Conservation (phyloP, 2,113 vertebrate species). For the Xiphophorus couchianus region DNA sequence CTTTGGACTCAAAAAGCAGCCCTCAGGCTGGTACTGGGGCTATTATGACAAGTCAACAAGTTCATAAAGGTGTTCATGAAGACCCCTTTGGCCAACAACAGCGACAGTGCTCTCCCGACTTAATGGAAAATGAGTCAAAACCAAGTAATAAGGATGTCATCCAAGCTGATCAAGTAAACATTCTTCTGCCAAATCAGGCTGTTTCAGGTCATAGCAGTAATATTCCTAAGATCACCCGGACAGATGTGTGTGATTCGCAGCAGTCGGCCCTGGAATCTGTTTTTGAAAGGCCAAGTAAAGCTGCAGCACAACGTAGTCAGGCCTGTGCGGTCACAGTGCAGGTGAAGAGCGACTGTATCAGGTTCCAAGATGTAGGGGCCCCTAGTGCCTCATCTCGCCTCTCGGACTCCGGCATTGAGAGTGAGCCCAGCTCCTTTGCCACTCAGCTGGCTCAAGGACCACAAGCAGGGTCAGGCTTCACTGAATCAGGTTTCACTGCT, state of each 20-base stretch:
- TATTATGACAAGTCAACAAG: conserved; percentile 67
- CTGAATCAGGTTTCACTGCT: conserved; percentile 67
- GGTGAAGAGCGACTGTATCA: conserved; percentile 82
- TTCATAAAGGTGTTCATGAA: conserved; percentile 64
- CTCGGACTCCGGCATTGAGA: conserved; percentile 96
- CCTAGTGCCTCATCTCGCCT: conserved; percentile 89
- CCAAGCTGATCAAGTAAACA: conserved; percentile 83
- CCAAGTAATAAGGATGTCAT: conserved; percentile 81
- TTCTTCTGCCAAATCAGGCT: conserved; percentile 78
- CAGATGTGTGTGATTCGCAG: conserved; percentile 51
- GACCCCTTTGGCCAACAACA: conserved; percentile 62
- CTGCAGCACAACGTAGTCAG: conserved; percentile 24
- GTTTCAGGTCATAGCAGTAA: conserved; percentile 58
- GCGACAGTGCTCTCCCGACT: conserved; percentile 49
- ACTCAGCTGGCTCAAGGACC: conserved; percentile 83
- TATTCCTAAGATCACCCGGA: conserved; percentile 63
- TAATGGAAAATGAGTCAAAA: conserved; percentile 76
- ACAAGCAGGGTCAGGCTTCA: conserved; percentile 66
- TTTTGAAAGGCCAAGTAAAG: conserved; percentile 52
- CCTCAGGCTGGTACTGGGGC: conserved; percentile 84
- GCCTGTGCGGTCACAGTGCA: conserved; percentile 44
- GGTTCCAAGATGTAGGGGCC: conserved; percentile 80
- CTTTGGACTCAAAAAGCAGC: conserved; percentile 75
- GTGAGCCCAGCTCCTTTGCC: conserved; percentile 93
- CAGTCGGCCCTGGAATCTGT: conserved; percentile 42